Evolutionary conservation across 2,113 vertebrate genomes (phyloP), one percentile per base, ranked within the genome.

Genomic region (Parus major): DNA sequence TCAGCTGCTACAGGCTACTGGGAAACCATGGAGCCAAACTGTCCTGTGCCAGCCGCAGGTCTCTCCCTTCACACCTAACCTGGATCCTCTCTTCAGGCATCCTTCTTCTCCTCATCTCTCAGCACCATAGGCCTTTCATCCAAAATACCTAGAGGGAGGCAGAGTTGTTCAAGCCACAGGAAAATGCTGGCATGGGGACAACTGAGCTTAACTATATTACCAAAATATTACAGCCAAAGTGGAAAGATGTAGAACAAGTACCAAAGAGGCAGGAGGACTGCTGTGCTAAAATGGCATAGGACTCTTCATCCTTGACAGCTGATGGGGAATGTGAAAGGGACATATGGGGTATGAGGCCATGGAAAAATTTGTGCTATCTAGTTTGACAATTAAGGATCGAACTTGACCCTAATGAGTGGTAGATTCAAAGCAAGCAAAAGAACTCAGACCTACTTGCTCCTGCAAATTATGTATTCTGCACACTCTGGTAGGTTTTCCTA

Each of bases 341-440:
- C 1, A 0, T 41, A 12, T 0, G 1, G 53, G 41, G 28, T 50
- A 31, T 0, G 0, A 76, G 68, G 25, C 35, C 49, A 39, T 25
- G 41, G 27, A 69, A n/a, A 77, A 59, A 2, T 6, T 7, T 22
- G 5, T 2, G 0, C 31, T 80, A 31, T 44, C 12, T 42, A 14
- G 12, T 46, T 22, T 28, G 63, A 44, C 22, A 68, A 8, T 25
- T 24, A 79, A 71, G 35, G 33, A 46, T 42, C 57, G 77, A 14
- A 46, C 14, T 23, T 64, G 25, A 42, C 33, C 7, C 10, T 63
- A 28, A 50, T 23, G 63, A 91, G 21, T 11, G 27, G 24, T 31
- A 85, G 15, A 53, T n/a, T 64, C 60, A 88, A 85, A 85, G 13
- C n/a, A 75, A 73, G 23, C 21, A 41, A 57, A 79, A 27, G 17